Conservation (phyloP, 2,113 vertebrate genomes). For the Antechinus flavipes region DNA sequence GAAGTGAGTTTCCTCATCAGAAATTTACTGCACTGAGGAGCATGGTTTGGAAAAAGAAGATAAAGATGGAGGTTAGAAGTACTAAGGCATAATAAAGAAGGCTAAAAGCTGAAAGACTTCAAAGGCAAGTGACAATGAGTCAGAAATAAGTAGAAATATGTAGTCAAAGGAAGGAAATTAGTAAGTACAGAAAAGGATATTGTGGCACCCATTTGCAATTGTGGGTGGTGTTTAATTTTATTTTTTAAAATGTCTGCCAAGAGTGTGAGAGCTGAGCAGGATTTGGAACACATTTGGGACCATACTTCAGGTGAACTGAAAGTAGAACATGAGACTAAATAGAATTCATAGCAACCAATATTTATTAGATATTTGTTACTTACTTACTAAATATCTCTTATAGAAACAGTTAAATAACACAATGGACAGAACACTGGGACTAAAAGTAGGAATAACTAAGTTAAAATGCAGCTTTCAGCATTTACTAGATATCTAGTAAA, state of each 20-base stretch:
- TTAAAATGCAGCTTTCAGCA: constrained; percentile 23
- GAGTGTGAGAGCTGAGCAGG: not conserved
- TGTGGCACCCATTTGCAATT: not conserved
- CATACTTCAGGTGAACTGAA: not conserved
- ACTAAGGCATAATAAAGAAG: not conserved
- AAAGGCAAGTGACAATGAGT: not conserved
- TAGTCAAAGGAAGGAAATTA: not conserved
- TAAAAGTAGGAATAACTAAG: not conserved
- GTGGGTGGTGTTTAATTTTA: not conserved
- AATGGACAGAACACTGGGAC: not conserved
- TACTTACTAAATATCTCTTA: not conserved
- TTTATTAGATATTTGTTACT: not conserved
- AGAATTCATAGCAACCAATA: not conserved
- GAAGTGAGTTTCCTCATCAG: not conserved
- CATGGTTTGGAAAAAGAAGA: not conserved
- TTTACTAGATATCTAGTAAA: not conserved
- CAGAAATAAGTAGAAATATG: not conserved
- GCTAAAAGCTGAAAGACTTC: not conserved
- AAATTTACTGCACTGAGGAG: not conserved
- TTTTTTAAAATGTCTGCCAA: not conserved
- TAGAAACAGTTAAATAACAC: not conserved
- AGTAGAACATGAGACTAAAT: not conserved
- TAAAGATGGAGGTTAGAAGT: not conserved
- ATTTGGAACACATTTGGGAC: not conserved
- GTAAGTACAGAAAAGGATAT: not conserved